A percentile compares a stretch with the other conserved stretches of the same genome.
phyloP scores from a whole-genome alignment of 2,888 invertebrate species.

The Dioctria rufipes region DNA sequence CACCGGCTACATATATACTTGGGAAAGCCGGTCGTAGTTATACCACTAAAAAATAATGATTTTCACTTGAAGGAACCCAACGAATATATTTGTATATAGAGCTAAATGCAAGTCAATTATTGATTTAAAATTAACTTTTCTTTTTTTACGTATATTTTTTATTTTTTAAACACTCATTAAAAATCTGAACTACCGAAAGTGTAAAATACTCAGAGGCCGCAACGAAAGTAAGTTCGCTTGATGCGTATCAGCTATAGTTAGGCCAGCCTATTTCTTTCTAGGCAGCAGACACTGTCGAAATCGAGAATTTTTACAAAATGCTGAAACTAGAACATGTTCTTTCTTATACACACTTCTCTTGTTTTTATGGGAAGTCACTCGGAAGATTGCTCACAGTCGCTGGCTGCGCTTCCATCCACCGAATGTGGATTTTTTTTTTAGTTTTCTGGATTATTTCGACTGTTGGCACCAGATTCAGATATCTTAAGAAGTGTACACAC shows the following conservation, averaged over 20 bases:
- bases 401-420: conserved; percentile 10
- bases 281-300: conserved; percentile 23
- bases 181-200: background rate
- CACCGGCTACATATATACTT: background rate
- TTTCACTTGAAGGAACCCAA: conserved; percentile 20
- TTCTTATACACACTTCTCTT: conserved; percentile 17
- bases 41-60: background rate
- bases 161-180: conserved; percentile 2
- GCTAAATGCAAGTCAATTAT: background rate
- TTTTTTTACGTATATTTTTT: conserved; percentile 4
- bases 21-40: background rate
- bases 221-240: conserved; percentile 44
- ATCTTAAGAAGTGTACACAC: background rate
- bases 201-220: conserved; percentile 21
- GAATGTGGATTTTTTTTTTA: background rate
- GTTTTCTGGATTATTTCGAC: conserved; percentile 31
- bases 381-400: conserved; percentile 26
- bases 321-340: conserved; percentile 47
- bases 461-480: conserved; percentile 18
- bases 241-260: background rate
- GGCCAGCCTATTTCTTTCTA: conserved; percentile 45
- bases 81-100: background rate
- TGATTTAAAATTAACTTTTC: background rate
- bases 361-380: conserved; percentile 34
- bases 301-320: conserved; percentile 25